These are phyloP conservation scores for Trachurus trachurus DNA, from an alignment of 2,797 vertebrate genomes.

Conservation along the genomic window DNA sequence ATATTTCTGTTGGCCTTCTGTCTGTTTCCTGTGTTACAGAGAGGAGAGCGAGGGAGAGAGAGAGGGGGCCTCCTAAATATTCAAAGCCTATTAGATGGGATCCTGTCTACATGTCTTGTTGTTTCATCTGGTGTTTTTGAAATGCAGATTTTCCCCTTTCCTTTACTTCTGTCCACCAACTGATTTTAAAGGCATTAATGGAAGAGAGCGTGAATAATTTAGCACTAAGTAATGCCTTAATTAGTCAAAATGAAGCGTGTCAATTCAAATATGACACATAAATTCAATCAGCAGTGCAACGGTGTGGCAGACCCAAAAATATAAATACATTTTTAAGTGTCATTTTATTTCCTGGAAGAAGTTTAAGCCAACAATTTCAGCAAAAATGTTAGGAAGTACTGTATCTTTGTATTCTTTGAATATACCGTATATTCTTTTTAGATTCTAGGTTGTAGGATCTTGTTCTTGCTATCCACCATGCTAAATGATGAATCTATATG, in stretches of 20 bases:
- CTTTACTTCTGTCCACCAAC: conserved; percentile 77
- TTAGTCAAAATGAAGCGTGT: conserved; percentile 79
- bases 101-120: conserved; percentile 73
- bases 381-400: neutral
- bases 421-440: neutral
- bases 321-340: neutral
- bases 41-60: conserved; percentile 21
- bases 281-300: conserved; percentile 25
- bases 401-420: neutral
- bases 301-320: neutral
- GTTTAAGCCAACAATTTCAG: neutral
- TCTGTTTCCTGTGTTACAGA: conserved; percentile 65
- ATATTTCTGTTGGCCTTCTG: conserved; percentile 80
- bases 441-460: neutral
- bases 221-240: conserved; percentile 73
- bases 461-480: neutral
- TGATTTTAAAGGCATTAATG: conserved; percentile 76
- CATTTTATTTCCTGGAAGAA: conserved; percentile 5
- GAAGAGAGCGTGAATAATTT: conserved; percentile 77
- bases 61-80: conserved; percentile 77
- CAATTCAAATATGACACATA: conserved; percentile 64
- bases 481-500: neutral
- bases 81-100: conserved; percentile 81
- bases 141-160: conserved; percentile 81
- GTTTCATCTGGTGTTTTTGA: conserved; percentile 82